A percentile compares a stretch with the other conserved stretches of the same genome.
These are phyloP conservation scores for Labia minor DNA, from an alignment of 2,888 invertebrate species.

Conservation along the genomic window DNA sequence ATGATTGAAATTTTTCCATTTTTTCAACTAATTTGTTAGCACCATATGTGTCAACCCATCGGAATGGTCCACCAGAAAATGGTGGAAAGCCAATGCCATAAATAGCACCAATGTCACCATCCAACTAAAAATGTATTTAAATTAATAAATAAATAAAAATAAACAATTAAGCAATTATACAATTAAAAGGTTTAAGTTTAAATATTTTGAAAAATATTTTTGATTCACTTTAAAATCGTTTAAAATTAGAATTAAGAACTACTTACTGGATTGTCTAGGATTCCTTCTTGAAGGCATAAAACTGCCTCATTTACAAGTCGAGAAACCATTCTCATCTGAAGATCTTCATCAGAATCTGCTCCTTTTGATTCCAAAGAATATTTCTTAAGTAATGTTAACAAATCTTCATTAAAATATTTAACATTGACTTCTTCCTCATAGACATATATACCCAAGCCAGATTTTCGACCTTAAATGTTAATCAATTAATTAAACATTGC, in stretches of 20 bases:
- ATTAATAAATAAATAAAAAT: no score
- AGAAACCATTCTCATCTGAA: slow-evolving; percentile 81
- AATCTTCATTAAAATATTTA: slow-evolving; percentile 66
- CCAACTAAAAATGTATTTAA: slow-evolving; percentile 46
- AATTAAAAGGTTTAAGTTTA: no score
- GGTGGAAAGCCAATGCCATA: slow-evolving; percentile 99
- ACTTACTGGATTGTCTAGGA: slow-evolving; percentile 74
- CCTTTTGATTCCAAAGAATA: slow-evolving; percentile 71
- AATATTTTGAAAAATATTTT: no score
- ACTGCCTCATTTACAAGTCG: slow-evolving; percentile 97
- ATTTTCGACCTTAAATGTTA: slow-evolving; percentile 89
- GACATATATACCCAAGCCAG: slow-evolving; percentile 85
- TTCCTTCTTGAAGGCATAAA: slow-evolving; percentile 90
- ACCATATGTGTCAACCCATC: slow-evolving; percentile 90
- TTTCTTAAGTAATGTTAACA: slow-evolving; percentile 70
- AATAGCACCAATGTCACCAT: slow-evolving; percentile 97
- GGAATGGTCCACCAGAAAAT: slow-evolving; percentile 80
- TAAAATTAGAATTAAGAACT: no score
- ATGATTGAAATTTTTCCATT: slow-evolving; percentile 76
- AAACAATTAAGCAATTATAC: no score
- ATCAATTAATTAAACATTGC: no score
- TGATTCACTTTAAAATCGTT: no score
- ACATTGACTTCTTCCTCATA: slow-evolving; percentile 69
- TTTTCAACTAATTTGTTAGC: slow-evolving; percentile 79
- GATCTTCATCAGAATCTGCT: slow-evolving; percentile 69